phyloP scores from a whole-genome alignment of 2,113 vertebrate genomes.

The Emydocephalus ijimae region DNA sequence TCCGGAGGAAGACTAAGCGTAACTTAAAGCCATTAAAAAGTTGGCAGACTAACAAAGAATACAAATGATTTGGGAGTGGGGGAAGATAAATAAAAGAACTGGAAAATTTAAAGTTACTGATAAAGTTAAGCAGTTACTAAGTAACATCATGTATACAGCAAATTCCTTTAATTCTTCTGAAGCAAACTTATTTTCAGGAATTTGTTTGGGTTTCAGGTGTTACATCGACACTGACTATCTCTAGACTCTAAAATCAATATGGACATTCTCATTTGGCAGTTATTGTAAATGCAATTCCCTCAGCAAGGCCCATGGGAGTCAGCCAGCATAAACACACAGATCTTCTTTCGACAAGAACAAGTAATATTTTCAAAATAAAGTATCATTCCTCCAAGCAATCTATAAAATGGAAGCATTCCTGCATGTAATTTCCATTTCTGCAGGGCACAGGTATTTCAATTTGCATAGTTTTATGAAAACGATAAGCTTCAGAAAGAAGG shows the following conservation, averaged over 20 bases:
- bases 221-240: slow-evolving; percentile 5
- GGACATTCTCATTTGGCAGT: slow-evolving; percentile 6
- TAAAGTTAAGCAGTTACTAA: neutral
- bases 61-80: neutral
- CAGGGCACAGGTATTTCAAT: neutral
- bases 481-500: neutral
- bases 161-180: neutral
- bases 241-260: slow-evolving; percentile 4
- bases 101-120: neutral
- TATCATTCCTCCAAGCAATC: neutral
- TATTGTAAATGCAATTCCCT: slow-evolving; percentile 11
- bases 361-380: neutral
- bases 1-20: neutral
- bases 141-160: neutral
- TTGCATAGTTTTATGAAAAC: neutral
- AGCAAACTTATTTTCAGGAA: slow-evolving; percentile 14
- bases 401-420: neutral
- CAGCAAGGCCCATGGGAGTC: slow-evolving; percentile 8
- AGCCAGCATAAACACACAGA: slow-evolving; percentile 17
- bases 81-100: neutral
- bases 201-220: slow-evolving; percentile 22
- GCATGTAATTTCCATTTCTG: neutral
- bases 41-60: neutral
- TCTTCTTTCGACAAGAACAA: slow-evolving; percentile 5
- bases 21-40: neutral